A percentile compares a stretch with the other conserved stretches of the same genome.
These are phyloP conservation scores for Loripinus fragilis DNA, from an alignment of 2,888 invertebrate genomes.

Conservation along the genomic window DNA sequence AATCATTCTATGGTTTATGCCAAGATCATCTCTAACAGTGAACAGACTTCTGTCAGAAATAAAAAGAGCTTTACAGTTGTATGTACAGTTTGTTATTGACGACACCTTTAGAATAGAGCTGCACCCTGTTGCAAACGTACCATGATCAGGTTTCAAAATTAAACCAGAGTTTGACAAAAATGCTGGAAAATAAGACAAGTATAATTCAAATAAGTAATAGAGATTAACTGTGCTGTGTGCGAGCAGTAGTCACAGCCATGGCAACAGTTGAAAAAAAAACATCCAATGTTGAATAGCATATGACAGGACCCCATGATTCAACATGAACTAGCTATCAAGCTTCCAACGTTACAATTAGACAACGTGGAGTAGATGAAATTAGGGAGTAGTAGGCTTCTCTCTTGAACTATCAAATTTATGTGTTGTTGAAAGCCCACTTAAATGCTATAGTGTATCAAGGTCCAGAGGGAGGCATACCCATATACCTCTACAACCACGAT, in stretches of 20 bases:
- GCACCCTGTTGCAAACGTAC: constrained; percentile 34
- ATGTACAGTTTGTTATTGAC: constrained; percentile 40
- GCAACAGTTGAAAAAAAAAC: constrained; percentile 41
- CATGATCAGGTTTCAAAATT: constrained; percentile 39
- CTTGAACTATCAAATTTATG: constrained; percentile 32
- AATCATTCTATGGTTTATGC: constrained; percentile 24
- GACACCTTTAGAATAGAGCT: constrained; percentile 46
- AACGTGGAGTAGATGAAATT: constrained; percentile 48
- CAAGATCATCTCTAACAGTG: constrained; percentile 17
- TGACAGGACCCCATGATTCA: constrained; percentile 42
- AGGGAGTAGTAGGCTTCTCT: constrained; percentile 15
- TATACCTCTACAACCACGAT: too few species aligned
- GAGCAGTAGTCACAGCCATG: constrained; percentile 54
- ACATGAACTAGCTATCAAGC: constrained; percentile 29
- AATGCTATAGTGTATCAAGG: constrained; percentile 50
- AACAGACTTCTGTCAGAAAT: constrained; percentile 33
- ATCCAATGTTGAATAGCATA: constrained; percentile 48
- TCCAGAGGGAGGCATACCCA: too few species aligned
- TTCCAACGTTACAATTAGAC: constrained; percentile 34
- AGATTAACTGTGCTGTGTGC: constrained; percentile 48
- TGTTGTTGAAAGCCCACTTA: constrained; percentile 52
- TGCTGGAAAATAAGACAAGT: constrained; percentile 40
- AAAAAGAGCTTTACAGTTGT: constrained; percentile 26
- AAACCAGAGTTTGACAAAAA: constrained; percentile 38
- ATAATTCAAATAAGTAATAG: constrained; percentile 50